Percentiles rank a stretch among this genome's conserved stretches.
phyloP scores from a whole-genome alignment of 2,888 invertebrate genomes.

The Hofmannophila pseudospretella region DNA sequence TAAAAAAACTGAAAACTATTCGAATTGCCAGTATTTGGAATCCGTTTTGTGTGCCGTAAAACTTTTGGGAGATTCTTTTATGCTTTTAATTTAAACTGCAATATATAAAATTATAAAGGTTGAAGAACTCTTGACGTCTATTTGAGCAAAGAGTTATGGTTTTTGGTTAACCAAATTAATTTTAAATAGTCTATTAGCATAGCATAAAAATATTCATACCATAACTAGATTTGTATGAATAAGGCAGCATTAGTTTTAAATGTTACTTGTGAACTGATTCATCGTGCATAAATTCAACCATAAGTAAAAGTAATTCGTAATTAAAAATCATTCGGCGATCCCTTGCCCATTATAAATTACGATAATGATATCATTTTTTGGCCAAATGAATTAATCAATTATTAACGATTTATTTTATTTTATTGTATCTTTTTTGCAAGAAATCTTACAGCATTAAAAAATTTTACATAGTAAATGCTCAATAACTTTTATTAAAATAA shows the following conservation, averaged over 20 bases:
- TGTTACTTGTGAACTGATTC: background rate
- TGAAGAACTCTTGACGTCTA: too few relatives aligned
- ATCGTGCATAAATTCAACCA: background rate
- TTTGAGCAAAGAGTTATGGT: too few relatives aligned
- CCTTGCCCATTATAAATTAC: slow-evolving; percentile 3
- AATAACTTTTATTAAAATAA: too few relatives aligned
- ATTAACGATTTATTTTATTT: too few relatives aligned
- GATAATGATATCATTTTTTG: slow-evolving; percentile 9
- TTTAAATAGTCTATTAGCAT: too few relatives aligned
- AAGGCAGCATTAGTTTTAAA: background rate
- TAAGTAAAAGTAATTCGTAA: slow-evolving; percentile 5
- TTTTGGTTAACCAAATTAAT: too few relatives aligned
- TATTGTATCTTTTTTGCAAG: too few relatives aligned
- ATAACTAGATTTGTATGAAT: too few relatives aligned
- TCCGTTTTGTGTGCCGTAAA: slow-evolving; percentile 69
- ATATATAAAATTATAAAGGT: too few relatives aligned
- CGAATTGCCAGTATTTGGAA: slow-evolving; percentile 75
- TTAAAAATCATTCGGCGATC: slow-evolving; percentile 3
- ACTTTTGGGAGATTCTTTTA: slow-evolving; percentile 27
- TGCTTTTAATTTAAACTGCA: background rate
- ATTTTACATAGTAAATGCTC: too few relatives aligned
- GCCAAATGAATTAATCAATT: background rate
- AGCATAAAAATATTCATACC: too few relatives aligned
- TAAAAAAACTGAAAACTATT: slow-evolving; percentile 68
- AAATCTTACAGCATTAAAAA: too few relatives aligned